Conservation (phyloP, 2,113 vertebrate species). For the Myotis brandtii region DNA sequence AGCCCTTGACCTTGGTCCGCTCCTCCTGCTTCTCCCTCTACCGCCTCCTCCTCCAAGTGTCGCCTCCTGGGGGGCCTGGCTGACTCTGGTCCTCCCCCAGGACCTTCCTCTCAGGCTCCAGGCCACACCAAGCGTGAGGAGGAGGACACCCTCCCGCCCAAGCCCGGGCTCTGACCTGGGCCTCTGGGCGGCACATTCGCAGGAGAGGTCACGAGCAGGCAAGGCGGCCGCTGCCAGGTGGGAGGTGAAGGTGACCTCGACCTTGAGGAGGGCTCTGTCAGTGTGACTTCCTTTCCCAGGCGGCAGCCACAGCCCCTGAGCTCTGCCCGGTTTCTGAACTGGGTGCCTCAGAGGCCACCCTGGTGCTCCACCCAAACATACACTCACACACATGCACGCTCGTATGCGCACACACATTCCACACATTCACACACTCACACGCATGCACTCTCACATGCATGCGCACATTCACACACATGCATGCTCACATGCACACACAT, state of each 20-base stretch:
- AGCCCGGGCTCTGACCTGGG: background rate
- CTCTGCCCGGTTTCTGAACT: background rate
- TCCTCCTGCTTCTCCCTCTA: background rate
- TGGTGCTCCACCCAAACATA: background rate
- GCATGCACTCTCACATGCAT: too few relatives aligned
- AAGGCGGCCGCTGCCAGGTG: rapidly evolving
- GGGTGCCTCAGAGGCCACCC: background rate
- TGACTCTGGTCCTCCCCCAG: rapidly evolving
- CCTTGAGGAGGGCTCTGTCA: background rate
- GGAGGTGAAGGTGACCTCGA: background rate
- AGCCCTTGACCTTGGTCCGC: rapidly evolving
- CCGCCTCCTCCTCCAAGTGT: background rate
- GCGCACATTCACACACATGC: too few relatives aligned
- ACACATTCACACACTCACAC: too few relatives aligned
- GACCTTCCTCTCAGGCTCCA: background rate
- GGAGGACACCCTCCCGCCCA: background rate
- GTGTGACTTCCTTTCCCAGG: background rate
- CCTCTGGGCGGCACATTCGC: rapidly evolving
- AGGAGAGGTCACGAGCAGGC: too few relatives aligned
- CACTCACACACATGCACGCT: too few relatives aligned
- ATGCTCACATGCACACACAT: background rate
- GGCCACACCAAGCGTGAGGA: rapidly evolving
- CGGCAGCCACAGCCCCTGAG: background rate
- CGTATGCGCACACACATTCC: too few relatives aligned
- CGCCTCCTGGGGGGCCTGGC: background rate